phyloP scores from a whole-genome alignment of 2,113 vertebrate genomes.

The Tetraodon nigroviridis region DNA sequence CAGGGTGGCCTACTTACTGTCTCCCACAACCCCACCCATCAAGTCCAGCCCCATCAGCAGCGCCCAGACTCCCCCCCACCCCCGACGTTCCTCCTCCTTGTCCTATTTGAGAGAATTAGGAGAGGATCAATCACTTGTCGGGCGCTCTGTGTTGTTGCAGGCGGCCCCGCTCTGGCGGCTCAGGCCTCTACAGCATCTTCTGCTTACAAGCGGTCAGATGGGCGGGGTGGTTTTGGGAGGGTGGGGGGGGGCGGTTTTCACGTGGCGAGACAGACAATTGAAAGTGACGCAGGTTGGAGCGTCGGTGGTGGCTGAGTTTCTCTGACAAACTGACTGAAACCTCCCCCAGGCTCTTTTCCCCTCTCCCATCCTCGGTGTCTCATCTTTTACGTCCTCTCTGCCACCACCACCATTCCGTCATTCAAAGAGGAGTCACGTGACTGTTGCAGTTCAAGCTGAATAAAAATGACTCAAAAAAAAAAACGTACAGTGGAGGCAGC shows the following conservation, averaged over 20 bases:
- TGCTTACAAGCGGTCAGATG: constrained; percentile 51
- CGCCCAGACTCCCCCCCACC: constrained; percentile 22
- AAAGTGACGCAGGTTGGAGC: constrained; percentile 80
- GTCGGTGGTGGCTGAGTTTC: constrained; percentile 69
- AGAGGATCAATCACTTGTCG: constrained; percentile 83
- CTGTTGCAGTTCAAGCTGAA: constrained; percentile 4
- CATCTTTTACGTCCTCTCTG: constrained; percentile 17
- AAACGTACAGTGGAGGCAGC: constrained; percentile 30
- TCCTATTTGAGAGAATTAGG: constrained; percentile 84
- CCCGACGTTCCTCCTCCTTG: constrained; percentile 27
- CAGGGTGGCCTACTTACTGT: constrained; percentile 83
- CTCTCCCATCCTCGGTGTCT: constrained; percentile 18
- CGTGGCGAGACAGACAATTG: constrained; percentile 52
- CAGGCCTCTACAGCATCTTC: constrained; percentile 33
- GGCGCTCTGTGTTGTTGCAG: constrained; percentile 54
- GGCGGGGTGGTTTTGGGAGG: constrained; percentile 18
- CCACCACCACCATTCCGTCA: constrained; percentile 18
- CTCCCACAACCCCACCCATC: constrained; percentile 52
- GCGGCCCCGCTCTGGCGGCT: constrained; percentile 38
- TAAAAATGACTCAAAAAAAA: constrained; percentile 8
- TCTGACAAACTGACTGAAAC: constrained; percentile 64
- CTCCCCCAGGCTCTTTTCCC: constrained; percentile 30
- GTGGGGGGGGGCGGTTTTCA: constrained; percentile 30
- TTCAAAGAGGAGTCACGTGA: neutral
- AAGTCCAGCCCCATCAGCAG: constrained; percentile 15